Conservation (phyloP, 2,797 vertebrate genomes). For the Melanogrammus aeglefinus region DNA sequence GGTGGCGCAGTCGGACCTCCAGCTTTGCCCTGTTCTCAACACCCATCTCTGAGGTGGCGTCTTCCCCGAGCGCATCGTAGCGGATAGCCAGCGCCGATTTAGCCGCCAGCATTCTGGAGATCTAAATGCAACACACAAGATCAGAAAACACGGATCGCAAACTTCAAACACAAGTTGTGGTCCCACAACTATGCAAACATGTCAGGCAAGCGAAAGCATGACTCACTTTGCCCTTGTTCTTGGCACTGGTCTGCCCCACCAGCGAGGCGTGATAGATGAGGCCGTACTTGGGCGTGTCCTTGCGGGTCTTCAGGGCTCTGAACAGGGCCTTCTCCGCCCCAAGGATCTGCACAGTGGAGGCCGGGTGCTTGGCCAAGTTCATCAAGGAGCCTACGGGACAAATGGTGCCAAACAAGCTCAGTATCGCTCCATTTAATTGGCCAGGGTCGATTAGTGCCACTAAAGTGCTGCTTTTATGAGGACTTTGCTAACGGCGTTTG, state of each 20-base stretch:
- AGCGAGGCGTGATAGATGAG: slow-evolving; percentile 97
- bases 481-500: not conserved
- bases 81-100: slow-evolving; percentile 90
- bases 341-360: slow-evolving; percentile 95
- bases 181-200: not conserved
- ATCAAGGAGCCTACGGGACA: slow-evolving; percentile 83
- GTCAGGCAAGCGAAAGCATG: not conserved
- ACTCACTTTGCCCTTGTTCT: slow-evolving; percentile 96
- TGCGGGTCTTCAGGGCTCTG: slow-evolving; percentile 90
- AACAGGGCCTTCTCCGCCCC: slow-evolving; percentile 98
- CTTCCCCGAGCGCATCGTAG: slow-evolving; percentile 93
- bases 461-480: not conserved
- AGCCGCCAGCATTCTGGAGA: slow-evolving; percentile 95
- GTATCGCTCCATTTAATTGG: not conserved
- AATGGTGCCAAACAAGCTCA: not conserved
- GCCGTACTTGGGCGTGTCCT: slow-evolving; percentile 96
- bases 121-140: slow-evolving; percentile 64
- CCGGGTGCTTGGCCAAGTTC: slow-evolving; percentile 97
- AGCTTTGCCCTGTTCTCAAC: slow-evolving; percentile 91
- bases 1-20: slow-evolving; percentile 83
- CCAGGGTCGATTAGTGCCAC: not conserved
- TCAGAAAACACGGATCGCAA: not conserved
- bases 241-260: slow-evolving; percentile 91
- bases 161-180: not conserved
- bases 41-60: slow-evolving; percentile 90